Percentiles rank a stretch among this genome's conserved stretches.
Evolutionary conservation across 1,140 invertebrate genomes (phyloP).

Genomic region (Drosophila takahashii): DNA sequence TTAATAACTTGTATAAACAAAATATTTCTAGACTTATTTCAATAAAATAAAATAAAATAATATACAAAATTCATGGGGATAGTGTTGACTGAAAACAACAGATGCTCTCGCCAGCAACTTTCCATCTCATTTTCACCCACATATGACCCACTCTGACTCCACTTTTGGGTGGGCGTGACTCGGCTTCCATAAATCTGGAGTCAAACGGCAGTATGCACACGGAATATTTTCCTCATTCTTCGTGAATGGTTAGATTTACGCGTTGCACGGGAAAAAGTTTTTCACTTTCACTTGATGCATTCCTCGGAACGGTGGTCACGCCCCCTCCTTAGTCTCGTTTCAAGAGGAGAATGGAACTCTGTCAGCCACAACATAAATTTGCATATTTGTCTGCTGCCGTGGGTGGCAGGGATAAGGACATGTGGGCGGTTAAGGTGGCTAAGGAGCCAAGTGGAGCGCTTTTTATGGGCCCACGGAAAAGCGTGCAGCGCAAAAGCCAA

Average conservation of each 20-base stretch:
- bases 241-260: slow-evolving; percentile 63
- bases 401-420: neutral
- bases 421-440: slow-evolving; percentile 12
- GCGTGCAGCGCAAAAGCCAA: slow-evolving; percentile 67
- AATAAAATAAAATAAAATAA: too few species aligned
- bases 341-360: slow-evolving; percentile 33
- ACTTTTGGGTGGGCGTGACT: slow-evolving; percentile 12
- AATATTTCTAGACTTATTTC: too few species aligned
- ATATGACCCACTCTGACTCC: slow-evolving; percentile 18
- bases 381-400: slow-evolving; percentile 69
- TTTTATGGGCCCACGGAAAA: slow-evolving; percentile 33
- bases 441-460: neutral
- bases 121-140: slow-evolving; percentile 10
- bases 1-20: too few species aligned
- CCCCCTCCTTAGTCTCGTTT: slow-evolving; percentile 9
- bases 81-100: slow-evolving; percentile 18
- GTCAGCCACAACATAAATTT: slow-evolving; percentile 75
- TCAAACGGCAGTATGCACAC: slow-evolving; percentile 61
- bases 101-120: slow-evolving; percentile 16
- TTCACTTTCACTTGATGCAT: slow-evolving; percentile 81
- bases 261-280: slow-evolving; percentile 66
- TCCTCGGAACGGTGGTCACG: slow-evolving; percentile 3
- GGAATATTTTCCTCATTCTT: slow-evolving; percentile 65
- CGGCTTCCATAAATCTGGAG: slow-evolving; percentile 57
- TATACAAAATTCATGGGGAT: too few species aligned